Base-by-base conservation (phyloP, 2,797 vertebrate species). In the Falco peregrinus region DNA sequence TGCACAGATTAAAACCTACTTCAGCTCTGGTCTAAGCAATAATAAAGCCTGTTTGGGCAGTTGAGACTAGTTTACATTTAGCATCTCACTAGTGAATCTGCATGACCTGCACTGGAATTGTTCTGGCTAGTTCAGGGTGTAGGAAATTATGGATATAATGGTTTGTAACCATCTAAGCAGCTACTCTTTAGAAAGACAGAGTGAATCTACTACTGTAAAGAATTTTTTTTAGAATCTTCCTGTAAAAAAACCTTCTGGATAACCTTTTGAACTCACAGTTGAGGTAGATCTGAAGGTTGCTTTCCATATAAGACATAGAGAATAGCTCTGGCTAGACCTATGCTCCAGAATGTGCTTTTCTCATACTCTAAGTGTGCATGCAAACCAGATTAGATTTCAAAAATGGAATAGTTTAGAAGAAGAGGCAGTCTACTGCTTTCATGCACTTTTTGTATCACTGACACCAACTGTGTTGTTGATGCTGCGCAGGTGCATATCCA, bases 301-400 rank as follows among this genome's bases (percentile, higher is more conserved):
- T 74, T 90, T 47, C 79, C 10, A 0, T 33, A 56, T 41, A 77
- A 83, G 79, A 65, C 22, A 41, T 35, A 94, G 67, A 95, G 94
- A 74, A 59, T 35, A 50, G 17, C 59, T 95, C 82, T 77, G 73
- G 73, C 84, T 96, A 89, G 78, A 93, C 22, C 53, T 76, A 11
- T 82, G 33, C 20, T 24, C 47, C 31, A 57, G 13, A 79, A 31
- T 51, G 11, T 76, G 18, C 77, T 96, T 93, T 94, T 82, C 71
- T 74, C 0, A 0, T 95, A 90, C 89, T 88, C 61, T 59, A 69
- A 47, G 4, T 35, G 14, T 70, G 6, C 39, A 25, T 87, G 65
- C 37, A 91, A 92, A 95, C 83, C 56, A 86, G 41, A 63, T 16
- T 71, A n/a, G 47, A 77, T 94, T 83, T 92, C 28, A 81, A 91